Percentiles rank a stretch among this genome's conserved stretches.
Evolutionary conservation across 2,888 invertebrate genomes (phyloP).

Genomic region (Euplagia quadripunctaria): DNA sequence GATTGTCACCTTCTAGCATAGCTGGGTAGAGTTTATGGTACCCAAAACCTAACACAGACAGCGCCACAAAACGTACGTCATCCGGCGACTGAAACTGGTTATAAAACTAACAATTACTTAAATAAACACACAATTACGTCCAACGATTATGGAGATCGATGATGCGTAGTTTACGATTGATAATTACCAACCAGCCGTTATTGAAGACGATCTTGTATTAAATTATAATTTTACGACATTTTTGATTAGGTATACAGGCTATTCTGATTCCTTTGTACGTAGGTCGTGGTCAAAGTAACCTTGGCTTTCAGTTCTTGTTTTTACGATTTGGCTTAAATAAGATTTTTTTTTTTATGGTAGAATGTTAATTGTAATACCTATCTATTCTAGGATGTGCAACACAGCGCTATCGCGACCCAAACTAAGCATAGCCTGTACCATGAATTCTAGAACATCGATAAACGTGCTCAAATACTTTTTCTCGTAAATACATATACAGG

Average conservation of each 20-base stretch:
- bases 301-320: not conserved
- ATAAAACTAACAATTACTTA: constrained; percentile 17
- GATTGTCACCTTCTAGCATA: too few relatives aligned
- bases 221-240: constrained; percentile 23
- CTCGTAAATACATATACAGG: too few relatives aligned
- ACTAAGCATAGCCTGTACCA: too few relatives aligned
- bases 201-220: constrained; percentile 12
- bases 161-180: constrained; percentile 51
- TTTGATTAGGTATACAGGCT: not conserved
- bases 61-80: not conserved
- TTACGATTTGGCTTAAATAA: not conserved
- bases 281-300: not conserved
- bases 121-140: constrained; percentile 38
- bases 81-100: not conserved
- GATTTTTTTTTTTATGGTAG: too few relatives aligned
- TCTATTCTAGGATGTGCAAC: too few relatives aligned
- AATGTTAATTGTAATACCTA: too few relatives aligned
- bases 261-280: not conserved
- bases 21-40: too few relatives aligned
- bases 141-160: constrained; percentile 42
- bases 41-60: not conserved
- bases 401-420: too few relatives aligned
- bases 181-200: constrained; percentile 36
- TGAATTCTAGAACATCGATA: too few relatives aligned
- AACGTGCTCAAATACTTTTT: too few relatives aligned